Evolutionary conservation across 2,797 vertebrate genomes (phyloP).

Genomic region (Chelmon rostratus): DNA sequence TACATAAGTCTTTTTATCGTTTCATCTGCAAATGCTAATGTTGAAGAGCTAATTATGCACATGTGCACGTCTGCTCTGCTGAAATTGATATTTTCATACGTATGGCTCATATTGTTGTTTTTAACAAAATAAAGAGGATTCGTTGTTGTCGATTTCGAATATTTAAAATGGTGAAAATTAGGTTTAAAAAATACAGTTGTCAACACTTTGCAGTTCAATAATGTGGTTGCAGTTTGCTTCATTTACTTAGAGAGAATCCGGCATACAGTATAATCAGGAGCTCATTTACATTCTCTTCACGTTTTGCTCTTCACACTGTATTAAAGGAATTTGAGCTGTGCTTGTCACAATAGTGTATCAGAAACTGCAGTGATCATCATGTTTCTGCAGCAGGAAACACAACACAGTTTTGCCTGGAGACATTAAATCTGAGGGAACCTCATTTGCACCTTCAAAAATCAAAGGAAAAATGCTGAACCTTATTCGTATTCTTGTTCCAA

Average conservation of each 20-base stretch:
- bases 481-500: neutral
- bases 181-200: constrained; percentile 15
- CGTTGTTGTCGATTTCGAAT: neutral
- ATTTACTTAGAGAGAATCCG: neutral
- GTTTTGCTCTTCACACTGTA: neutral
- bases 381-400: neutral
- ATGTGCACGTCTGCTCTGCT: constrained; percentile 34
- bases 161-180: neutral
- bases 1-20: neutral
- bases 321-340: neutral
- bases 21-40: constrained; percentile 34
- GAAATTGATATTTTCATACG: neutral
- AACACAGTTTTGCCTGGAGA: neutral
- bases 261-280: neutral
- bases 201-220: constrained; percentile 2
- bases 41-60: constrained; percentile 33
- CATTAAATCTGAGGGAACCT: neutral
- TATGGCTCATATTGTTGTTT: neutral
- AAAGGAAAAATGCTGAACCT: neutral
- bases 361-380: neutral
- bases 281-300: constrained; percentile 18
- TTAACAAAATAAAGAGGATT: neutral
- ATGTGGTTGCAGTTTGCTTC: neutral
- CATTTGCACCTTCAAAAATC: neutral
- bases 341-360: neutral